A percentile compares a stretch with the other conserved stretches of the same genome.
phyloP scores from a whole-genome alignment of 2,113 vertebrate genomes.

The Anhinga rufa region DNA sequence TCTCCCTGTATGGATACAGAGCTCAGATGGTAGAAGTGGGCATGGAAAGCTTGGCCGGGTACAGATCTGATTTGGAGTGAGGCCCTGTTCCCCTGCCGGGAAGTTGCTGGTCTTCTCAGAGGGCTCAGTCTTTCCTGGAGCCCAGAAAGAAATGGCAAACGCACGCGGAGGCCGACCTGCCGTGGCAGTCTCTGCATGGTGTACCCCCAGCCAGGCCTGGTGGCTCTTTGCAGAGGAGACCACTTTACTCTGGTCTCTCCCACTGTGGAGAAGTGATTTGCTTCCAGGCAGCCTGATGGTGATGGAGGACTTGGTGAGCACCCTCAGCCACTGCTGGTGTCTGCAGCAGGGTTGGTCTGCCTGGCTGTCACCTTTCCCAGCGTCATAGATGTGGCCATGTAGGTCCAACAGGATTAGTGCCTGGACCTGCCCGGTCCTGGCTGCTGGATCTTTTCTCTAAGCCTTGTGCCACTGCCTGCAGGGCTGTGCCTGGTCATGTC shows the following conservation, averaged over 20 bases:
- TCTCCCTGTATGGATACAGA: slow-evolving; percentile 44
- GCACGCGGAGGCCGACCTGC: not conserved
- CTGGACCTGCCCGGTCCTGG: not conserved
- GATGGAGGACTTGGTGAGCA: not conserved
- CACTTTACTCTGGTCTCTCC: accelerated
- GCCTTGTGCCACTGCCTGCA: not conserved
- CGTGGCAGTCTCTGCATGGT: accelerated
- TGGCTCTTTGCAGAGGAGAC: not conserved
- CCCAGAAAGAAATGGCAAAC: not conserved
- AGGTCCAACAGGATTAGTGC: not conserved
- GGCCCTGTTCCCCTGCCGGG: not conserved
- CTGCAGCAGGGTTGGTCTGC: not conserved
- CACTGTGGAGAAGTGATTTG: not conserved
- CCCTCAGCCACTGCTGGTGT: not conserved
- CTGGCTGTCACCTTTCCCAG: not conserved
- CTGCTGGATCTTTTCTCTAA: not conserved
- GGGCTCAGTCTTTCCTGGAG: not conserved
- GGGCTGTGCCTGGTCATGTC: not conserved
- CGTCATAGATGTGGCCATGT: not conserved
- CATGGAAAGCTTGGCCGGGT: not conserved
- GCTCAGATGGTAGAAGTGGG: not conserved
- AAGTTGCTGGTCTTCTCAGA: not conserved
- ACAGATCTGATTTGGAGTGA: not conserved
- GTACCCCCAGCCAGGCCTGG: not conserved
- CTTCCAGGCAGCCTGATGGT: not conserved